phyloP scores from a whole-genome alignment of 2,888 invertebrate species.

The Ormia ochracea region DNA sequence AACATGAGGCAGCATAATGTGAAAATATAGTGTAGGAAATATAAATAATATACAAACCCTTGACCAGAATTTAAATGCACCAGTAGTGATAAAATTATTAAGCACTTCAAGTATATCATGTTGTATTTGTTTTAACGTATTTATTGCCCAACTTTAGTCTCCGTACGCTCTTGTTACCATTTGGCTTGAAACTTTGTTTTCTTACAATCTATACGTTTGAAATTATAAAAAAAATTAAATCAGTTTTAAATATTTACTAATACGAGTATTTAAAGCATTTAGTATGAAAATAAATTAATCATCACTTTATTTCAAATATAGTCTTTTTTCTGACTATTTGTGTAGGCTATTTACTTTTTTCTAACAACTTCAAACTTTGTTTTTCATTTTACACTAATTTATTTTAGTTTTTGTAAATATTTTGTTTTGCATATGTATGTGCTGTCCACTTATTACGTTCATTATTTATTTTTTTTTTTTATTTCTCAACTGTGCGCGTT shows the following conservation, averaged over 20 bases:
- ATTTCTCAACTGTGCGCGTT: slow-evolving; percentile 47
- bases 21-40: slow-evolving; percentile 16
- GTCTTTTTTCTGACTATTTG: background rate
- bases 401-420: background rate
- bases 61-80: slow-evolving; percentile 63
- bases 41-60: slow-evolving; percentile 63
- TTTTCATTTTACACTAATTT: background rate
- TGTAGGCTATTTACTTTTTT: slow-evolving; percentile 41
- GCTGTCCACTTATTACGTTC: background rate
- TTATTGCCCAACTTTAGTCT: slow-evolving; percentile 40
- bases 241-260: slow-evolving; percentile 6
- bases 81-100: slow-evolving; percentile 56
- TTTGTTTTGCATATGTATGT: slow-evolving; percentile 11
- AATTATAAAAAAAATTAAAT: slow-evolving; percentile 11
- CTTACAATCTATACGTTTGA: slow-evolving; percentile 6
- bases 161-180: slow-evolving; percentile 58
- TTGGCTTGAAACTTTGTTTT: slow-evolving; percentile 29
- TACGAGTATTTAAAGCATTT: slow-evolving; percentile 3
- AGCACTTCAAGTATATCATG: slow-evolving; percentile 50
- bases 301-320: background rate
- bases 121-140: slow-evolving; percentile 28
- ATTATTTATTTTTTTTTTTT: slow-evolving; percentile 12
- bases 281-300: slow-evolving; percentile 19
- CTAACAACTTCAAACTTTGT: background rate
- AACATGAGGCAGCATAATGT: background rate